Conservation (phyloP, 2,888 invertebrate species). For the Orchesellides sinensis region DNA sequence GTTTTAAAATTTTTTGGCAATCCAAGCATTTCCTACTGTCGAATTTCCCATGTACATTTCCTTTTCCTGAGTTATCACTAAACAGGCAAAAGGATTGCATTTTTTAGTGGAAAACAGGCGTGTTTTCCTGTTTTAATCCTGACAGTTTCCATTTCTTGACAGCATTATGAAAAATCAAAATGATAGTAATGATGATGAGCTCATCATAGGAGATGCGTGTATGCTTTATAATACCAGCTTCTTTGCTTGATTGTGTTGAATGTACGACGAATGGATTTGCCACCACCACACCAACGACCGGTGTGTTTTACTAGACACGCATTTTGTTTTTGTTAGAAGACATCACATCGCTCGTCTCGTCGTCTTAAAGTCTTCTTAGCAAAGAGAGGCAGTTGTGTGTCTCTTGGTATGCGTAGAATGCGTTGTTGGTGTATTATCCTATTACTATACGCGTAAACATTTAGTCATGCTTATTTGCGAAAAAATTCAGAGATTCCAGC, state of each 20-base stretch:
- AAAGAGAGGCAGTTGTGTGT: conserved; percentile 5
- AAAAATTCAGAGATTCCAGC: conserved; percentile 72
- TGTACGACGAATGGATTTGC: no score
- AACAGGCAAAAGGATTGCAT: conserved; percentile 43
- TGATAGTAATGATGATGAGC: conserved; percentile 4
- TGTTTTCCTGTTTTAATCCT: conserved; percentile 46
- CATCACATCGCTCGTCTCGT: not conserved
- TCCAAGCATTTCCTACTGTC: not conserved
- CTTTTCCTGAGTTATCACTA: conserved; percentile 15
- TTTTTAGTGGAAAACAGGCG: conserved; percentile 41
- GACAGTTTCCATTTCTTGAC: conserved; percentile 54
- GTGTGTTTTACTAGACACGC: not conserved
- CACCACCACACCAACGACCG: no score
- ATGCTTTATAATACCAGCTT: not conserved
- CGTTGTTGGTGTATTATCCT: not conserved
- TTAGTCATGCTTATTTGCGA: conserved; percentile 33
- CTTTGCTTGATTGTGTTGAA: not conserved
- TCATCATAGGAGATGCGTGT: not conserved
- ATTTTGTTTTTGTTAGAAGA: not conserved
- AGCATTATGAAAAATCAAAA: conserved; percentile 48
- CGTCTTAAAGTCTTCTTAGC: not conserved
- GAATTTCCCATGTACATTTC: not conserved
- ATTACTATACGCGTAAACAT: conserved; percentile 47
- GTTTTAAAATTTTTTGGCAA: not conserved
- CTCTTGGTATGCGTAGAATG: conserved; percentile 21